A percentile compares a stretch with the other conserved stretches of the same genome.
These are phyloP conservation scores for Picathartes gymnocephalus DNA, from an alignment of 2,113 vertebrate genomes.

Conservation along the genomic window DNA sequence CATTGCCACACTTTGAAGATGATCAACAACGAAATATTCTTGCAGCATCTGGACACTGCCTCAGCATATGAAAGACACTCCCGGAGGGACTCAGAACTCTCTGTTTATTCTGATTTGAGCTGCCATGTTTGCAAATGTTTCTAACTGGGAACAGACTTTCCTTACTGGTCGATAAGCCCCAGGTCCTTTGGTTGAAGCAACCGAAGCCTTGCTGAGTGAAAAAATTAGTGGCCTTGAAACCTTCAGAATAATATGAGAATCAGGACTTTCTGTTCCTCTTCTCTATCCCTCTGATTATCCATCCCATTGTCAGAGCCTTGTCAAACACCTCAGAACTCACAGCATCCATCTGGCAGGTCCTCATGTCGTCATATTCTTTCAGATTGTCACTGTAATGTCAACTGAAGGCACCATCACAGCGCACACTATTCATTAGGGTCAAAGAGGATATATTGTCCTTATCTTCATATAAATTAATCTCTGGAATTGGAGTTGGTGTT, in stretches of 20 bases:
- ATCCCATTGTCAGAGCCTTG: neutral
- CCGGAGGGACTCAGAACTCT: neutral
- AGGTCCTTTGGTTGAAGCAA: neutral
- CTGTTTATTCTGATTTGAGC: neutral
- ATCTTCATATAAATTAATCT: neutral
- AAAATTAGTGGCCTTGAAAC: neutral
- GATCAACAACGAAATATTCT: slow-evolving; percentile 4
- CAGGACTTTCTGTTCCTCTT: neutral
- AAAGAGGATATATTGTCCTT: neutral
- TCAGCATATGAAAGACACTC: neutral
- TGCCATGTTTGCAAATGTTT: neutral
- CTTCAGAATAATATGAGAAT: neutral
- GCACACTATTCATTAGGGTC: neutral
- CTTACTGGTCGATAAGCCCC: neutral
- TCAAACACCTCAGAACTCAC: neutral
- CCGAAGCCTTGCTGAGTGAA: neutral
- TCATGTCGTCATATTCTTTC: neutral
- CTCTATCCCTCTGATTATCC: neutral
- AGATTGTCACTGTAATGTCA: neutral
- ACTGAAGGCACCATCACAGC: neutral
- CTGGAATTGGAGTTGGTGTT: neutral
- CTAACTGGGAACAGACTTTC: slow-evolving; percentile 3
- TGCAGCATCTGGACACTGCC: neutral
- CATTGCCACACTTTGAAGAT: neutral
- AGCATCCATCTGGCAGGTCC: neutral